These are phyloP conservation scores for Tonatia bakeri DNA, from an alignment of 2,113 vertebrate species.

Conservation along the genomic window DNA sequence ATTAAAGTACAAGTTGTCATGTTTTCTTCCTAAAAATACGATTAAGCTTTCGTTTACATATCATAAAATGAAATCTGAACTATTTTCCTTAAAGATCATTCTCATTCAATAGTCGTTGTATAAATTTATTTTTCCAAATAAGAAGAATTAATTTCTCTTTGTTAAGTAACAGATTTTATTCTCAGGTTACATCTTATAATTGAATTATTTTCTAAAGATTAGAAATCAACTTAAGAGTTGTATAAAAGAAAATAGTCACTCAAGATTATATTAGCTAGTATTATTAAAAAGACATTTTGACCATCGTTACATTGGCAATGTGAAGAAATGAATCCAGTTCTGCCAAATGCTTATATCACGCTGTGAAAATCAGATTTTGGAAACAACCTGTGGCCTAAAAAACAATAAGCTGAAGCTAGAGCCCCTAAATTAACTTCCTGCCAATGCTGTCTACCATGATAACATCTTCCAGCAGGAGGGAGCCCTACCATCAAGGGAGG, in stretches of 20 bases:
- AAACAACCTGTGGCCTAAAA: neutral
- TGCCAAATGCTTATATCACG: neutral
- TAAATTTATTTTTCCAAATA: constrained; percentile 10
- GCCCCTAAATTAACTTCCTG: neutral
- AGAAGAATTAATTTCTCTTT: neutral
- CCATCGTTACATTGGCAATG: neutral
- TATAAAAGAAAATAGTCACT: neutral
- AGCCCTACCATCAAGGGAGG: neutral
- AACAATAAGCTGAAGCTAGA: neutral
- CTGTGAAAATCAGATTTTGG: constrained; percentile 16
- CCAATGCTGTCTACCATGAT: neutral
- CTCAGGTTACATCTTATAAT: neutral
- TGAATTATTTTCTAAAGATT: constrained; percentile 20
- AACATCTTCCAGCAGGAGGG: neutral
- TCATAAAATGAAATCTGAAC: neutral
- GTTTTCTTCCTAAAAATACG: neutral
- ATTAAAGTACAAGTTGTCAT: neutral
- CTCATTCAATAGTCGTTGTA: neutral
- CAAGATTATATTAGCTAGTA: neutral
- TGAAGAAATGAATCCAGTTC: neutral
- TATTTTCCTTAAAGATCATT: constrained; percentile 5
- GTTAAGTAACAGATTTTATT: neutral
- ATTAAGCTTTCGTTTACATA: neutral
- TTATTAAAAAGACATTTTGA: neutral
- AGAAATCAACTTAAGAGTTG: neutral